A percentile compares a stretch with the other conserved stretches of the same genome.
phyloP scores from a whole-genome alignment of 2,888 invertebrate species.

The Dryococelus australis region DNA sequence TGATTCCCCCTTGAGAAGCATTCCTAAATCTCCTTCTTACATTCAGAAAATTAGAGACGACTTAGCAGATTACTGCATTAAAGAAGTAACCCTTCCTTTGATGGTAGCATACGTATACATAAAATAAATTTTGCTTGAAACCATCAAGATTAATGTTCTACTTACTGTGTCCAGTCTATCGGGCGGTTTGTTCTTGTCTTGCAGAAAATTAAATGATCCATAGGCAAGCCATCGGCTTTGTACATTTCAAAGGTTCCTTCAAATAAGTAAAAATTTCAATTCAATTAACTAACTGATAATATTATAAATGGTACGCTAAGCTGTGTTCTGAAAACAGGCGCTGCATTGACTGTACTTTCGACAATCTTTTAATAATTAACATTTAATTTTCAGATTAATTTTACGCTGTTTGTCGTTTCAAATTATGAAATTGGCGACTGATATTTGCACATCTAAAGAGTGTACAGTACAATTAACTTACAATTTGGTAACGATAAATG shows the following conservation, averaged over 20 bases:
- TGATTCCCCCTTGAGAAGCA: background rate
- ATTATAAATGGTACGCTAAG: too few species aligned
- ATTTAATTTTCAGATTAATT: too few species aligned
- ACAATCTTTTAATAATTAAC: too few species aligned
- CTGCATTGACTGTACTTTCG: too few species aligned
- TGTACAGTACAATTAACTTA: too few species aligned
- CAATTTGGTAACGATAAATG: too few species aligned
- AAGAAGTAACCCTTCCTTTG: background rate
- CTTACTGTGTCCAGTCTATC: too few species aligned
- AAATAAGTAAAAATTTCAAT: background rate
- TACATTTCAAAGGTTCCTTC: background rate
- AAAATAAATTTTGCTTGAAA: background rate
- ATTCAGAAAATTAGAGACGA: background rate
- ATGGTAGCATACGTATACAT: background rate
- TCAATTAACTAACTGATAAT: background rate
- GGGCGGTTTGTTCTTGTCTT: background rate
- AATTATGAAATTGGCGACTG: too few species aligned
- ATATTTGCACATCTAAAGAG: too few species aligned
- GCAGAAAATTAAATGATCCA: background rate
- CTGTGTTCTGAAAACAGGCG: too few species aligned
- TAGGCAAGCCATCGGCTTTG: background rate
- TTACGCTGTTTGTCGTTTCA: too few species aligned
- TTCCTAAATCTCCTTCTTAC: background rate
- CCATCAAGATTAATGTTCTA: background rate
- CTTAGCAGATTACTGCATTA: background rate